Evolutionary conservation across 2,113 vertebrate genomes (phyloP).

Genomic region (Meleagris gallopavo): DNA sequence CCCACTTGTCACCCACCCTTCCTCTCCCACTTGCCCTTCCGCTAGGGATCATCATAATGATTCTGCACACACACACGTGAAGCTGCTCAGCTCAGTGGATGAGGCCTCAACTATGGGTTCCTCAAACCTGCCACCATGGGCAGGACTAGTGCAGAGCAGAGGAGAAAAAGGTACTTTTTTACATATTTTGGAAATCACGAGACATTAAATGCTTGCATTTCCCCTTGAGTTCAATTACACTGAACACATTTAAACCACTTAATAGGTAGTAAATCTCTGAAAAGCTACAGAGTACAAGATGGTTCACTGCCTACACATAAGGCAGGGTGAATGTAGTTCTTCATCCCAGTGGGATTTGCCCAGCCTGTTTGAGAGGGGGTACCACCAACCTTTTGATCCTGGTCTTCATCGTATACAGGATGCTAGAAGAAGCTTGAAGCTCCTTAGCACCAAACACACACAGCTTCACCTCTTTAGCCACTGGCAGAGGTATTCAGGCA

Average conservation of each 20-base stretch:
- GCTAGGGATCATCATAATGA: background rate
- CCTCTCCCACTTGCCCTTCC: background rate
- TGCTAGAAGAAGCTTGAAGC: background rate
- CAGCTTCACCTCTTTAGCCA: background rate
- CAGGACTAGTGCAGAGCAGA: background rate
- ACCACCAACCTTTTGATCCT: background rate
- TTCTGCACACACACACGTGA: background rate
- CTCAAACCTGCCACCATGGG: background rate
- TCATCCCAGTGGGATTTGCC: background rate
- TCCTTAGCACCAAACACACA: background rate
- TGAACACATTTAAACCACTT: conserved; percentile 53
- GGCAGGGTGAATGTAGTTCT: background rate
- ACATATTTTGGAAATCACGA: conserved; percentile 14
- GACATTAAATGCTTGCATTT: conserved; percentile 46
- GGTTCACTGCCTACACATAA: background rate
- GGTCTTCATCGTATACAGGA: background rate
- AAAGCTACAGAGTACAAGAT: conserved; percentile 42
- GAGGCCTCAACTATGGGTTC: background rate
- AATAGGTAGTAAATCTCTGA: conserved; percentile 54
- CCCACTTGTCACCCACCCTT: background rate
- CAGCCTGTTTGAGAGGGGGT: background rate
- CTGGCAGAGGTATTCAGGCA: background rate
- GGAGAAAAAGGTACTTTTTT: background rate
- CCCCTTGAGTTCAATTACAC: conserved; percentile 60
- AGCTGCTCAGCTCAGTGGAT: background rate